Percentiles rank a stretch among this genome's conserved stretches.
phyloP scores from a whole-genome alignment of 2,888 invertebrate species.

The Cephus pygmeus region DNA sequence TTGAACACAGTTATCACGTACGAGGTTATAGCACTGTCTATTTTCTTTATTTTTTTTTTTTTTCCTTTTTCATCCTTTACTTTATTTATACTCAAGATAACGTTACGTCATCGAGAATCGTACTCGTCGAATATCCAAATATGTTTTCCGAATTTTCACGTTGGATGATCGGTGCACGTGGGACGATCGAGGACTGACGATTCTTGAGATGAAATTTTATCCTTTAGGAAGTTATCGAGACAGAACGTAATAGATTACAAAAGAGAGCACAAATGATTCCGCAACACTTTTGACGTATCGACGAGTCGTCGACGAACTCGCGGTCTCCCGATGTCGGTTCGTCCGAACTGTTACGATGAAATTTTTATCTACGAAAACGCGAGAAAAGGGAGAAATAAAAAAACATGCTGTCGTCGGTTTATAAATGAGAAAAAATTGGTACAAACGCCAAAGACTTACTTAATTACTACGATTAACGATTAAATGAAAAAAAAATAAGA shows the following conservation, averaged over 20 bases:
- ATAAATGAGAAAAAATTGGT: slow-evolving; percentile 45
- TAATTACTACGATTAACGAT: slow-evolving; percentile 52
- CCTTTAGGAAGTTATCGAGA: neutral
- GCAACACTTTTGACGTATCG: neutral
- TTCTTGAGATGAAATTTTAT: neutral
- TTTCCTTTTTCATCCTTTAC: slow-evolving; percentile 7
- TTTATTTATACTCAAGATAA: neutral
- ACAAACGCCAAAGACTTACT: slow-evolving; percentile 62
- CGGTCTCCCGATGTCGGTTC: neutral
- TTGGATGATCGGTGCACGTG: neutral
- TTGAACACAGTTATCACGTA: neutral
- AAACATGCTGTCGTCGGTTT: neutral
- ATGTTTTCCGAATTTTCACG: neutral
- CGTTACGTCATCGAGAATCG: neutral
- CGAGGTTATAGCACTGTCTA: slow-evolving; percentile 1
- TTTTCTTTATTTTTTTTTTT: slow-evolving; percentile 19
- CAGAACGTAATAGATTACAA: slow-evolving; percentile 9
- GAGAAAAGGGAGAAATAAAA: slow-evolving; percentile 15
- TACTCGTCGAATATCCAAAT: neutral
- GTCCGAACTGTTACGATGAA: slow-evolving; percentile 9
- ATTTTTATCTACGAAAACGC: slow-evolving; percentile 30
- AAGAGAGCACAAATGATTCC: slow-evolving; percentile 13
- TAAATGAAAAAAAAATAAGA: slow-evolving; percentile 15
- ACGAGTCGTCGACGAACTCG: neutral
- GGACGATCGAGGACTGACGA: neutral